Evolutionary conservation across 1,140 invertebrate genomes (phyloP).

Genomic region (Ips nitidus): DNA sequence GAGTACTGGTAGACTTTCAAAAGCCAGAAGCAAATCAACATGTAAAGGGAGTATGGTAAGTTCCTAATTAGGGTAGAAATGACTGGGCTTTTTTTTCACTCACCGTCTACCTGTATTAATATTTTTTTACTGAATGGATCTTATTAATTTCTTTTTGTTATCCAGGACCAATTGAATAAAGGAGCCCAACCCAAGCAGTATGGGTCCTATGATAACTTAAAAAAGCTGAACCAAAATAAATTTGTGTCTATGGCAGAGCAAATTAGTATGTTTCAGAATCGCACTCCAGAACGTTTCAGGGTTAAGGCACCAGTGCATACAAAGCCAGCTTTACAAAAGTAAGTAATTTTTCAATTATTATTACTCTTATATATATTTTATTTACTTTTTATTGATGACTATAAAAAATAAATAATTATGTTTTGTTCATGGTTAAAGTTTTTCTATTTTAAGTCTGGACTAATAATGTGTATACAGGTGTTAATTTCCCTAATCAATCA

Average conservation of each 20-base stretch:
- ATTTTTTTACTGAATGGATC: not conserved
- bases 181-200: conserved; percentile 39
- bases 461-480: not conserved
- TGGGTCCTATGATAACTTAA: conserved; percentile 32
- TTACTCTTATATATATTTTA: not conserved
- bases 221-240: conserved; percentile 41
- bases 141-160: not conserved
- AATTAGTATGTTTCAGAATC: conserved; percentile 53
- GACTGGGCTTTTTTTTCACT: not conserved
- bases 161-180: conserved; percentile 22
- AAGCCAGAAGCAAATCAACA: no score
- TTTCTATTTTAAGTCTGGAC: not conserved
- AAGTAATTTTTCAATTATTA: conserved; percentile 36
- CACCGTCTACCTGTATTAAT: not conserved
- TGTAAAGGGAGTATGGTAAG: not conserved
- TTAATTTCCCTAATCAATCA: not conserved
- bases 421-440: not conserved
- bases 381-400: not conserved
- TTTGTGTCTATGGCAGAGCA: conserved; percentile 53
- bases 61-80: not conserved
- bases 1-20: no score
- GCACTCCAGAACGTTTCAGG: conserved; percentile 54
- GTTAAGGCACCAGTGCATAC: conserved; percentile 39
- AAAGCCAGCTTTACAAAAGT: not conserved
- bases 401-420: not conserved